Conservation (phyloP, 2,797 vertebrate species). For the Thamnophis elegans region DNA sequence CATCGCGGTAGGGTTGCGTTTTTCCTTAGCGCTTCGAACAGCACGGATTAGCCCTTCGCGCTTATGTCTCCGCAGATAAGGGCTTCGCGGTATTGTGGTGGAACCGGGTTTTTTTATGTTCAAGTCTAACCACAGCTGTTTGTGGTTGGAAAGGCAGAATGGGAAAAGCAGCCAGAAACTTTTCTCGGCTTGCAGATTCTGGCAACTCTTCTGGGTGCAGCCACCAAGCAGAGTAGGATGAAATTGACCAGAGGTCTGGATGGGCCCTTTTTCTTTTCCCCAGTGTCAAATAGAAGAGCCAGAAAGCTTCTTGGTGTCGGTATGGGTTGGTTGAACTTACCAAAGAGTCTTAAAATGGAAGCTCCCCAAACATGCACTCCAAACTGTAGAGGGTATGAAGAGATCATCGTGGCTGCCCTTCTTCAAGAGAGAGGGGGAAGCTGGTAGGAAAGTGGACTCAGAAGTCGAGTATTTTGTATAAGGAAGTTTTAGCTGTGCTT, state of each 20-base stretch:
- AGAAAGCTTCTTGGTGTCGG: background rate
- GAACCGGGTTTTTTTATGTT: background rate
- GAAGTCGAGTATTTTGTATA: background rate
- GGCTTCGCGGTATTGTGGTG: too few species aligned
- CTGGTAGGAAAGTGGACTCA: background rate
- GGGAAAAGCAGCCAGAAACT: background rate
- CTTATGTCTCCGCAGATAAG: too few species aligned
- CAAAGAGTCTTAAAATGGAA: background rate
- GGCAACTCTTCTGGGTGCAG: background rate
- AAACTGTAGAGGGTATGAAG: background rate
- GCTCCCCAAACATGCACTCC: background rate
- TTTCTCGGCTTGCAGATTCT: background rate
- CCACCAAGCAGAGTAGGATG: background rate
- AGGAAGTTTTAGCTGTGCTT: background rate
- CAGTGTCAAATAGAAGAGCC: background rate
- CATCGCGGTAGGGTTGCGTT: too few species aligned
- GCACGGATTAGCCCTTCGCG: too few species aligned
- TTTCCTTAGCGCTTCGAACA: too few species aligned
- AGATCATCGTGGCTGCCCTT: background rate
- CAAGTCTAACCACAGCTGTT: background rate
- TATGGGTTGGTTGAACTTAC: background rate
- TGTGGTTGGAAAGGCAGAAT: background rate
- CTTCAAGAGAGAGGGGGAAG: background rate
- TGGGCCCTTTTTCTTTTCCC: background rate
- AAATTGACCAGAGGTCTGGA: background rate